Evolutionary conservation across 35 echinoderm and acorn worm genomes (phyloP).

Genomic region (Ophioderma brevispina): DNA sequence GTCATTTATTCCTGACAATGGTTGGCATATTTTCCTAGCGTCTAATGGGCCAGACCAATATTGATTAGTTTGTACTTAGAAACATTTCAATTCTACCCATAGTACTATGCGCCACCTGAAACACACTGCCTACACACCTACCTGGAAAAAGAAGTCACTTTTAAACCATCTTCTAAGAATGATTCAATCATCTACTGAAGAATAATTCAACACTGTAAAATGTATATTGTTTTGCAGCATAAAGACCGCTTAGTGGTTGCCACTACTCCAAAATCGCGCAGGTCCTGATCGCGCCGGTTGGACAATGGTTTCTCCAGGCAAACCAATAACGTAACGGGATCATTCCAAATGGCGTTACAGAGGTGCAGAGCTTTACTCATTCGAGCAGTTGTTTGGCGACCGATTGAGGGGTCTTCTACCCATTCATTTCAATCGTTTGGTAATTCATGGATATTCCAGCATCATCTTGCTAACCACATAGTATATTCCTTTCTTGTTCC

Average conservation of each 20-base stretch:
- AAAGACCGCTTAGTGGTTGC: background rate
- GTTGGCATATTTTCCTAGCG: too few species aligned
- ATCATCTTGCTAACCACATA: background rate
- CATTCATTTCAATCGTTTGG: background rate
- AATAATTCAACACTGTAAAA: too few species aligned
- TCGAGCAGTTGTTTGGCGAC: background rate
- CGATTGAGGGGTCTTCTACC: background rate
- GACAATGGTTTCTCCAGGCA: background rate
- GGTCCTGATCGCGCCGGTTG: background rate
- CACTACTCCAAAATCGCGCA: background rate
- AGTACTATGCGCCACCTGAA: too few species aligned
- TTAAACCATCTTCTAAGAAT: too few species aligned
- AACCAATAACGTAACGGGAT: background rate
- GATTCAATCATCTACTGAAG: too few species aligned
- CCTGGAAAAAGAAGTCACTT: too few species aligned
- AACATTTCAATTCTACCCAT: too few species aligned
- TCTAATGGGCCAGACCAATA: too few species aligned
- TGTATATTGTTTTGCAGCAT: background rate
- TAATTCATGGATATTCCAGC: conserved; percentile 14
- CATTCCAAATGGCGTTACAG: background rate
- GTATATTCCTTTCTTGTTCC: background rate
- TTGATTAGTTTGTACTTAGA: too few species aligned
- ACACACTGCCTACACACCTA: too few species aligned
- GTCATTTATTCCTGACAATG: too few species aligned
- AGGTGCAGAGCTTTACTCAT: background rate